Evolutionary conservation across 2,113 vertebrate genomes (phyloP).

Genomic region (Crotophaga sulcirostris): DNA sequence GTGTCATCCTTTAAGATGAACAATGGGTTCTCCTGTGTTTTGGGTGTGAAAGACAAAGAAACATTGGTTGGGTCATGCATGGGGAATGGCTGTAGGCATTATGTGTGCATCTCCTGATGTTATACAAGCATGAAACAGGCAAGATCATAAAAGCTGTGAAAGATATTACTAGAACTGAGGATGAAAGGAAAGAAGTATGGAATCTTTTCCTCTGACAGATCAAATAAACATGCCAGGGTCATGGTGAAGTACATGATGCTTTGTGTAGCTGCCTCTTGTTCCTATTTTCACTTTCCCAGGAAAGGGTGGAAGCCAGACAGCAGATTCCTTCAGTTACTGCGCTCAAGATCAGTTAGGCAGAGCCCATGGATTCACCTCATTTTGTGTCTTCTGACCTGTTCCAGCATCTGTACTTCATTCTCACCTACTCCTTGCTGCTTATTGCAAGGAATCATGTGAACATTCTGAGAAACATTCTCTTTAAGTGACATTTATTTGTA

Average conservation of each 20-base stretch:
- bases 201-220: neutral
- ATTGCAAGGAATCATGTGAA: neutral
- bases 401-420: neutral
- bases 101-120: neutral
- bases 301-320: neutral
- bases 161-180: neutral
- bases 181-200: neutral
- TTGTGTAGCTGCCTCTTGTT: neutral
- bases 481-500: slow-evolving; percentile 23
- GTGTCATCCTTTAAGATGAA: neutral
- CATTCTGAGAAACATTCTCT: slow-evolving; percentile 24
- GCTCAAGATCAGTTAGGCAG: neutral
- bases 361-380: neutral
- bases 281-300: neutral
- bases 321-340: neutral
- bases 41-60: neutral
- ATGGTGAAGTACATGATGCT: neutral
- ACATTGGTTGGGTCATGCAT: neutral
- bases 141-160: neutral
- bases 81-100: neutral
- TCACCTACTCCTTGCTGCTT: neutral
- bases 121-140: neutral
- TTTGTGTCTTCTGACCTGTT: neutral
- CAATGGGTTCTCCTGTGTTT: neutral
- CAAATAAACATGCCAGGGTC: neutral